A percentile compares a stretch with the other conserved stretches of the same genome.
Evolutionary conservation across 2,113 vertebrate genomes (phyloP).

Genomic region (Corapipo altera): DNA sequence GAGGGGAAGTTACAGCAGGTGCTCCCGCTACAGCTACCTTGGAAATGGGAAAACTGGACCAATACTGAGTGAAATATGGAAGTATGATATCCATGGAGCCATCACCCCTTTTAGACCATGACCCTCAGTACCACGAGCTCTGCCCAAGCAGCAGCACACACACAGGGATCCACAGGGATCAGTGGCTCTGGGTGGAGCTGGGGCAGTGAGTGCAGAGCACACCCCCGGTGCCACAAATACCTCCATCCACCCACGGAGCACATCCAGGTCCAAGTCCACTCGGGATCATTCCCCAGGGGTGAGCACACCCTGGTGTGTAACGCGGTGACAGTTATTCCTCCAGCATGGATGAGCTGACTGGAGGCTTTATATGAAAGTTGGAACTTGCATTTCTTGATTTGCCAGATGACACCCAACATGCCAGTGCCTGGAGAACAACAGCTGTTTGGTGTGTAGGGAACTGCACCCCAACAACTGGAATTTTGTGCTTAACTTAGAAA

Average conservation of each 20-base stretch:
- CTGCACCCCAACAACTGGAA: fast-evolving
- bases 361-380: not conserved
- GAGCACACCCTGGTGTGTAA: fast-evolving
- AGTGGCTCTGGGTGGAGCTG: fast-evolving
- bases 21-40: not conserved
- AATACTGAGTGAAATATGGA: fast-evolving
- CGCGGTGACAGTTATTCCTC: fast-evolving
- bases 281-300: fast-evolving
- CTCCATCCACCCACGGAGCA: fast-evolving
- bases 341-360: fast-evolving
- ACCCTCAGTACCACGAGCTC: fast-evolving
- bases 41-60: not conserved
- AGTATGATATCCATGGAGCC: not conserved
- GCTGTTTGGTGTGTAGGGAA: fast-evolving
- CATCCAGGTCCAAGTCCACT: fast-evolving
- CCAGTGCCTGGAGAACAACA: fast-evolving
- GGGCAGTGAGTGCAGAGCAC: fast-evolving
- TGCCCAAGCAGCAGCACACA: fast-evolving
- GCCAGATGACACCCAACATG: fast-evolving
- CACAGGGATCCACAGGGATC: fast-evolving
- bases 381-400: not conserved
- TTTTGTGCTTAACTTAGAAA: not conserved
- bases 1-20: fast-evolving
- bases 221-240: fast-evolving
- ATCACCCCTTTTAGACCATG: fast-evolving